A percentile compares a stretch with the other conserved stretches of the same genome.
These are phyloP conservation scores for Malacoctenus gilli DNA, from an alignment of 2,797 vertebrate genomes.

Conservation along the genomic window DNA sequence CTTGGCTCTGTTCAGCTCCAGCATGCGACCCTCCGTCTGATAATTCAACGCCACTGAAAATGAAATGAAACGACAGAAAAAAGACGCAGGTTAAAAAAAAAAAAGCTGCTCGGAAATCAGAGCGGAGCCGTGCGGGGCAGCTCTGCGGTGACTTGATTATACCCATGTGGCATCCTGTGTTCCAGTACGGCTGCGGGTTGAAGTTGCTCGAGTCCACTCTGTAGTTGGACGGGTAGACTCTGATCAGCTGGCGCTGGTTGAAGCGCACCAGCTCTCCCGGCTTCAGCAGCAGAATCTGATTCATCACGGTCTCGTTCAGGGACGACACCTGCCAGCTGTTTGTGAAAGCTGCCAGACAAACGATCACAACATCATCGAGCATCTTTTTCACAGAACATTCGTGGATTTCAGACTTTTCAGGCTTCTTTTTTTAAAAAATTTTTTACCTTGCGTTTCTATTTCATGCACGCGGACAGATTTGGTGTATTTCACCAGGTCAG, in stretches of 20 bases:
- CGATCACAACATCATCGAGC: constrained; percentile 3
- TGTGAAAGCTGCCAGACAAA: constrained; percentile 73
- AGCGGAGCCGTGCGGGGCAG: too few relatives aligned
- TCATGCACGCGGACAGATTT: constrained; percentile 93
- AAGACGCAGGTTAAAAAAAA: neutral
- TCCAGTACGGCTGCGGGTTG: constrained; percentile 97
- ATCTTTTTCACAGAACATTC: neutral
- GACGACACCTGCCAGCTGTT: constrained; percentile 97
- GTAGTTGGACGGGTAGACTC: constrained; percentile 94
- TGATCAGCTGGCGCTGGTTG: constrained; percentile 93
- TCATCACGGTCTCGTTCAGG: constrained; percentile 93
- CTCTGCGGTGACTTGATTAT: too few relatives aligned
- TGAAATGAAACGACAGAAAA: too few relatives aligned
- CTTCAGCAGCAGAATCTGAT: constrained; percentile 93
- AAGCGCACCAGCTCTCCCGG: constrained; percentile 87
- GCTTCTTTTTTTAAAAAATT: too few relatives aligned
- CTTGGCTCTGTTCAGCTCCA: constrained; percentile 93
- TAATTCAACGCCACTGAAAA: constrained; percentile 92
- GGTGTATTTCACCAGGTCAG: constrained; percentile 96
- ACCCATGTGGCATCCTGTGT: constrained; percentile 94
- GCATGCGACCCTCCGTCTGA: constrained; percentile 94
- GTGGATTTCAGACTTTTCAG: too few relatives aligned
- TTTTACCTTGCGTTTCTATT: constrained; percentile 89
- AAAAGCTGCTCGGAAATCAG: too few relatives aligned
- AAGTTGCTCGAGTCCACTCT: constrained; percentile 97